A percentile compares a stretch with the other conserved stretches of the same genome.
Conservation (phyloP, 2,113 vertebrate genomes). For the Poecilia latipinna region DNA sequence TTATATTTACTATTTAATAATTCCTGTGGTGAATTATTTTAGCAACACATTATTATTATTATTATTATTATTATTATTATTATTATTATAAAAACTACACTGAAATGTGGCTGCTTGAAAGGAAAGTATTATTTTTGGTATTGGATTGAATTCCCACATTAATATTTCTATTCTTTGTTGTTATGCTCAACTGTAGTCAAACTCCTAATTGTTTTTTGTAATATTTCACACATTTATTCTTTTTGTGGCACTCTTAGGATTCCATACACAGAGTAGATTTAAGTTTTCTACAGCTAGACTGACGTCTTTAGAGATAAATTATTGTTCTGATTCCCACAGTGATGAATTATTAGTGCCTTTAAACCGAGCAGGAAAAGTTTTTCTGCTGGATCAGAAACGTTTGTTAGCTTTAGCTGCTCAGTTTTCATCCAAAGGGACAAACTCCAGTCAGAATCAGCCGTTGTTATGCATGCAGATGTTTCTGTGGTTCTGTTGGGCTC, state of each 20-base stretch:
- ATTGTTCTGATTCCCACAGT: neutral
- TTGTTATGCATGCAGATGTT: too few species aligned
- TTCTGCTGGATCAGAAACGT: neutral
- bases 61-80: too few species aligned
- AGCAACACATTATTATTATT: too few species aligned
- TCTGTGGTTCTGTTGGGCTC: neutral
- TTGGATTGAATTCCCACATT: too few species aligned
- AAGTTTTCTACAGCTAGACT: neutral
- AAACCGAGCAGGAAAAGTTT: neutral
- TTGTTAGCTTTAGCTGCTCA: neutral
- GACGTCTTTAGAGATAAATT: neutral
- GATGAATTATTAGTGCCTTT: too few species aligned
- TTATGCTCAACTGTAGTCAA: too few species aligned
- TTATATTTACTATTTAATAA: neutral
- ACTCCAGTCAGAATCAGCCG: neutral
- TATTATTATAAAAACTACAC: too few species aligned
- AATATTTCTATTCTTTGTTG: too few species aligned
- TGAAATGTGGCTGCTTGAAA: too few species aligned
- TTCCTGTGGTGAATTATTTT: neutral
- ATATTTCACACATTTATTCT: neutral
- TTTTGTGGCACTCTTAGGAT: neutral
- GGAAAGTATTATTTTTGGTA: too few species aligned
- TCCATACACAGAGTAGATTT: neutral
- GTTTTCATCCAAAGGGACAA: neutral
- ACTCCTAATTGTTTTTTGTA: too few species aligned